Base-by-base conservation (phyloP, 2,113 vertebrate species). In the Aptenodytes patagonicus region DNA sequence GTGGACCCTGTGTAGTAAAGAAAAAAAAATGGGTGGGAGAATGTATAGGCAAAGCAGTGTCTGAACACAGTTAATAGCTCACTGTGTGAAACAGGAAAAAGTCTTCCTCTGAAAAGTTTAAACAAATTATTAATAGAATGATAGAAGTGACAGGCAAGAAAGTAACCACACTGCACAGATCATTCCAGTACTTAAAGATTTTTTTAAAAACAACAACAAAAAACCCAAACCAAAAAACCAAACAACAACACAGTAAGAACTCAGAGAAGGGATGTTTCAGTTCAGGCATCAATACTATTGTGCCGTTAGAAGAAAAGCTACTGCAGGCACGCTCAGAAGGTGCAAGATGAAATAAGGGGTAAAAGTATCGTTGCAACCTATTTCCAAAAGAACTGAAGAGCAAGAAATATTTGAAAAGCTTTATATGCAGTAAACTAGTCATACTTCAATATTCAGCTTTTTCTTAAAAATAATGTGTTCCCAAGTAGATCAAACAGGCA, bases 1-100 rank as follows among this genome's bases (percentile, higher is more conserved):
- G 98, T 54, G 99, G 99, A 86, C 99, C 99, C 99, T 99, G 97
- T 13, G 42, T 36, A 82, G 75, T 77, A 26, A 97, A 82, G 52
- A 40, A 62, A 75, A 71, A 93, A n/a, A 51, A 25, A 78, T 2
- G 19, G 10, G 68, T 64, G 8, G 64, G 90, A 94, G 82, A 92
- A 79, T 1, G 17, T 60, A 52, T 5, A 79, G 66, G 58, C 29
- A 89, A 95, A 90, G 55, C 70, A 85, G 28, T 20, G 40, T 60
- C 75, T 57, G 47, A 93, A 79, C 14, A 77, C 19, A 46, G 47
- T 44, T 66, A 91, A 52, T 7, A 65, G 24, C 22, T 57, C 36
- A 71, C 36, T 49, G 25, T 14, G 13, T 47, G 19, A 61, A 93
- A 94, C 21, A 31, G 31, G 46, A 84, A 68, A 22, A 83, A 36